Evolutionary conservation across 2,797 vertebrate genomes (phyloP).

Genomic region (Falco concolor): DNA sequence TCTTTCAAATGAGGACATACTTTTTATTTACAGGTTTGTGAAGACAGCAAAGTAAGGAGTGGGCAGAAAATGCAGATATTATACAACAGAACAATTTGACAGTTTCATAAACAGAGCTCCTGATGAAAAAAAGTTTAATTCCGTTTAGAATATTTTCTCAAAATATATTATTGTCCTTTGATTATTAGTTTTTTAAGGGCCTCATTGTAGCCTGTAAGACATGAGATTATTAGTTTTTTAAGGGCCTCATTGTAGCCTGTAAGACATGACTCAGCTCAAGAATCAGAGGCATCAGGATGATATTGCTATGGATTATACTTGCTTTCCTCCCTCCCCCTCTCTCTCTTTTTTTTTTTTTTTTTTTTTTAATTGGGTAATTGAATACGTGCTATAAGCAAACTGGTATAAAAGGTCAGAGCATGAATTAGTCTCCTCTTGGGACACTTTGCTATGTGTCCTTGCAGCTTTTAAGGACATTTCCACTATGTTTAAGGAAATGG

Average conservation of each 20-base stretch:
- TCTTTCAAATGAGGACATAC: neutral
- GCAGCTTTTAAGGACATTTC: constrained; percentile 2
- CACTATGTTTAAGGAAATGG: neutral
- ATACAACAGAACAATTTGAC: neutral
- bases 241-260: neutral
- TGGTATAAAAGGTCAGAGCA: constrained; percentile 14
- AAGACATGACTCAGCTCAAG: neutral
- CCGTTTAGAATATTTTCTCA: neutral
- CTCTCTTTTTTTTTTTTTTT: neutral
- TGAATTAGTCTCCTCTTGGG: constrained; percentile 1
- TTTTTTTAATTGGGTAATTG: neutral
- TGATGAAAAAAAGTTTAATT: neutral
- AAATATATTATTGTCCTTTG: neutral
- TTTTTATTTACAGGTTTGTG: constrained; percentile 11
- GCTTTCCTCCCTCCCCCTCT: neutral
- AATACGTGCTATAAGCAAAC: neutral
- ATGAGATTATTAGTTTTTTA: neutral
- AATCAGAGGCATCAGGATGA: neutral
- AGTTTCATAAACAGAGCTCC: neutral
- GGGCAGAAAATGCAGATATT: neutral
- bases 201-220: neutral
- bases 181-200: neutral
- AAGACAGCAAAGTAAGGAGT: neutral
- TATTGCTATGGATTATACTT: neutral
- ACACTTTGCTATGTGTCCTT: neutral